Evolutionary conservation across 2,888 invertebrate species (phyloP).

Genomic region (Chesias legatella): DNA sequence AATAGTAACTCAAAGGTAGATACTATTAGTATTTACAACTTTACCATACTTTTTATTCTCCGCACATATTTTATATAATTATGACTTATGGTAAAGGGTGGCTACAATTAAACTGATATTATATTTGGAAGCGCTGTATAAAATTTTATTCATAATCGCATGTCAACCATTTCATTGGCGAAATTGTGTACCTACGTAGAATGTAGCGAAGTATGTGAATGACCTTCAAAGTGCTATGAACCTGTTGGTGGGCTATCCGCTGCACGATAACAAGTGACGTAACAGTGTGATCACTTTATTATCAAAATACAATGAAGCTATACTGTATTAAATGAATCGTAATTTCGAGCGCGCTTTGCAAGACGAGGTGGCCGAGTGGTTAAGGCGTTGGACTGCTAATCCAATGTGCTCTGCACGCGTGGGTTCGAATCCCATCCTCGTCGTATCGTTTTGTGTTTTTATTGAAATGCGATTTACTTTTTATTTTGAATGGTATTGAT

Average conservation of each 20-base stretch:
- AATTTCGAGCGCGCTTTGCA: conserved; percentile 38
- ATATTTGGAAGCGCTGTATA: too few relatives aligned
- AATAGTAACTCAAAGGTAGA: too few relatives aligned
- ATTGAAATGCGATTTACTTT: conserved; percentile 6
- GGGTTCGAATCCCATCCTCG: conserved; percentile 92
- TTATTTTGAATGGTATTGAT: too few relatives aligned
- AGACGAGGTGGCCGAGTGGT: conserved; percentile 92
- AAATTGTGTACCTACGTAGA: too few relatives aligned
- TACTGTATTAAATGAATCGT: not conserved
- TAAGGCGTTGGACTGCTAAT: conserved; percentile 93
- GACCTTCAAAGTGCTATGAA: conserved; percentile 17
- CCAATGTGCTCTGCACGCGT: conserved; percentile 92
- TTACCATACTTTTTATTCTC: too few relatives aligned
- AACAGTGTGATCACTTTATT: conserved; percentile 6
- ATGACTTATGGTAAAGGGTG: too few relatives aligned
- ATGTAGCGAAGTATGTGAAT: not conserved
- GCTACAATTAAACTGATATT: too few relatives aligned
- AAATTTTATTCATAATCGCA: too few relatives aligned
- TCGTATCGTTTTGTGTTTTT: conserved; percentile 59
- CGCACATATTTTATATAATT: too few relatives aligned
- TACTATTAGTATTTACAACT: too few relatives aligned
- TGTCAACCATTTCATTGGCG: too few relatives aligned
- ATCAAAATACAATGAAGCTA: conserved; percentile 6
- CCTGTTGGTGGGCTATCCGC: conserved; percentile 7
- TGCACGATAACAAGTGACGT: conserved; percentile 17